Base-by-base conservation (phyloP, 2,113 vertebrate species). In the Gallinago paraguaiae region DNA sequence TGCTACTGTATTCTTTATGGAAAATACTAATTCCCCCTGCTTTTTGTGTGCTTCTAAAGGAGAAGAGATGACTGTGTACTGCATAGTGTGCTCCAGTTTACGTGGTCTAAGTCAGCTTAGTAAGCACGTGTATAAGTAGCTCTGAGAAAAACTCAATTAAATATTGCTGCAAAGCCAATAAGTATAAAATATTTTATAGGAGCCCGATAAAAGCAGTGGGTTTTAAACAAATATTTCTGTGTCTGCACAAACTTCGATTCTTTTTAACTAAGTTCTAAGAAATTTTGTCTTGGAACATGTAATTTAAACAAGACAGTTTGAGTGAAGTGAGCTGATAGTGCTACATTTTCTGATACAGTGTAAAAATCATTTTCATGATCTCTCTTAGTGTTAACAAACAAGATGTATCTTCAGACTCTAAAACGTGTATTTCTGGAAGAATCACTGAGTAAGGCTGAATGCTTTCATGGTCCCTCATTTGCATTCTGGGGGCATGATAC, bases 81-180 rank as follows among this genome's bases (percentile, higher is more conserved):
- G 67, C 74, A 53, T 9, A 64, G 63, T 75, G 46, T 43, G 60
- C 39, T 74, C 37, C 60, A 43, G 20, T 50, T 90, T 64, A 43
- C 19, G 13, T 20, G 37, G 35, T 63, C 71, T 86, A 71, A 90
- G 70, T 95, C n/a, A 46, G 75, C 54, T 90, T 68, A 48, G 69
- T 53, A 86, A 91, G 56, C 82, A 90, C 20, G 22, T 72, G 20
- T 67, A 11, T 30, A 91, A 76, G 53, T 53, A 91, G 75, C 9
- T 90, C 86, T n/a, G 28, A 92, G 65, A 91, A 92, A 79, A 93
- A 10, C 27, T 70, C 51, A 91, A 75, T 85, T 79, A 83, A 87
- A 48, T 43, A 37, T 39, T 48, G 35, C 28, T 77, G 56, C 57
- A 84, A 90, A 93, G 37, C 46, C 78, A 87, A 51, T 45, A 77